phyloP scores from a whole-genome alignment of 2,113 vertebrate species.

The Leptocoma aspasia region DNA sequence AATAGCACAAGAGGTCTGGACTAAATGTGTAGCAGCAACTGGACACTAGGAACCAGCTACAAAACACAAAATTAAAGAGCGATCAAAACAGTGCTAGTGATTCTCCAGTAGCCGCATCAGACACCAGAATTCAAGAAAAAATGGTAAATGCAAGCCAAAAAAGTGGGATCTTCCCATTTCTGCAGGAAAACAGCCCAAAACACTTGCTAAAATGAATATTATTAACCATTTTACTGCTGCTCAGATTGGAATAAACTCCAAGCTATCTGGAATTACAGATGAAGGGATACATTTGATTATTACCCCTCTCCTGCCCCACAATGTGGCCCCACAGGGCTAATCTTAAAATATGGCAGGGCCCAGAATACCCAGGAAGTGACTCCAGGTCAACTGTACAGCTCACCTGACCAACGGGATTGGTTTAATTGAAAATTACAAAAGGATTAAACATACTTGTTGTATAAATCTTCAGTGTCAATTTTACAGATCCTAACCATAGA shows the following conservation, averaged over 20 bases:
- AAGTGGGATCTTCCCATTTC: not conserved
- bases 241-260: not conserved
- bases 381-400: not conserved
- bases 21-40: not conserved
- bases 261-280: not conserved
- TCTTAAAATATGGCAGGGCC: not conserved
- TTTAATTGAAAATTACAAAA: not conserved
- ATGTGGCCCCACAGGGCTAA: not conserved
- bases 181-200: not conserved
- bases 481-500: not conserved
- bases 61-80: not conserved
- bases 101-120: not conserved
- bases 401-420: not conserved
- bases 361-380: not conserved
- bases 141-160: not conserved
- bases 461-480: not conserved
- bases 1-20: not conserved
- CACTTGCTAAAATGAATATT: not conserved
- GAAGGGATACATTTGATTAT: not conserved
- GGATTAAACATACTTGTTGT: not conserved
- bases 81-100: not conserved
- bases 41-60: not conserved
- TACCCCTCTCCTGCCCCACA: not conserved
- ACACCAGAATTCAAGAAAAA: not conserved
- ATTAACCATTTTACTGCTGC: not conserved